Percentiles rank a stretch among this genome's conserved stretches.
phyloP scores from a whole-genome alignment of 2,797 vertebrate species.

The Microctenopoma lineatum region DNA sequence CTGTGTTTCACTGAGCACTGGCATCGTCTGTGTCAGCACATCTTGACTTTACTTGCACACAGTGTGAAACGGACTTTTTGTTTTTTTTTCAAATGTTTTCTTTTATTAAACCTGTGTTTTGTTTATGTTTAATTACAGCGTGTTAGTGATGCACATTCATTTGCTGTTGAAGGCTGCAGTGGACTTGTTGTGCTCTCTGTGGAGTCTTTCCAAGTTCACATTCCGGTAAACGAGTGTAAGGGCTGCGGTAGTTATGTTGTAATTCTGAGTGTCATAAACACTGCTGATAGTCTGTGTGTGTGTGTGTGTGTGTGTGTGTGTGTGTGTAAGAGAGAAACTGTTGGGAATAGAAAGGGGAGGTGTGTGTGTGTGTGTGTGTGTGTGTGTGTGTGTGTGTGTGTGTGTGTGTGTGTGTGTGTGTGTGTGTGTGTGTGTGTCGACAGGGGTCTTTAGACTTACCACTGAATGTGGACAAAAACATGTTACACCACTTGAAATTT shows the following conservation, averaged over 20 bases:
- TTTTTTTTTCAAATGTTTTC: slow-evolving; percentile 18
- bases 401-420: slow-evolving; percentile 11
- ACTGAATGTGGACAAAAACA: slow-evolving; percentile 65
- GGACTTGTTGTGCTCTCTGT: slow-evolving; percentile 49
- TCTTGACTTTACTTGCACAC: slow-evolving; percentile 40
- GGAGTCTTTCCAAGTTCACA: slow-evolving; percentile 67
- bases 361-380: slow-evolving; percentile 12
- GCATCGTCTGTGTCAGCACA: slow-evolving; percentile 35
- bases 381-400: slow-evolving; percentile 22
- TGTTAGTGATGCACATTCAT: slow-evolving; percentile 16
- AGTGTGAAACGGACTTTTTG: slow-evolving; percentile 12
- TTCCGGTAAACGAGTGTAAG: slow-evolving; percentile 63
- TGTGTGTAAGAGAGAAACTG: slow-evolving; percentile 22
- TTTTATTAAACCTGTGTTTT: slow-evolving; percentile 6
- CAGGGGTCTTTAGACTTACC: slow-evolving; percentile 63
- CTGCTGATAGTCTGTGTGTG: slow-evolving; percentile 34
- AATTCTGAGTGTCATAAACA: slow-evolving; percentile 64
- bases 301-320: slow-evolving; percentile 17
- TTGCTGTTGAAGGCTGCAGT: slow-evolving; percentile 28
- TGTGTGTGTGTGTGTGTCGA: slow-evolving; percentile 38
- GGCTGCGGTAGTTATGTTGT: slow-evolving; percentile 63
- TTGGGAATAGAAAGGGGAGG: slow-evolving; percentile 10
- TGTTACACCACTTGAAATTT: slow-evolving; percentile 69
- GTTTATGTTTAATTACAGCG: slow-evolving; percentile 4
- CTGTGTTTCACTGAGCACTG: slow-evolving; percentile 45